Conservation (phyloP, 2,113 vertebrate genomes). For the Hassar affinis region DNA sequence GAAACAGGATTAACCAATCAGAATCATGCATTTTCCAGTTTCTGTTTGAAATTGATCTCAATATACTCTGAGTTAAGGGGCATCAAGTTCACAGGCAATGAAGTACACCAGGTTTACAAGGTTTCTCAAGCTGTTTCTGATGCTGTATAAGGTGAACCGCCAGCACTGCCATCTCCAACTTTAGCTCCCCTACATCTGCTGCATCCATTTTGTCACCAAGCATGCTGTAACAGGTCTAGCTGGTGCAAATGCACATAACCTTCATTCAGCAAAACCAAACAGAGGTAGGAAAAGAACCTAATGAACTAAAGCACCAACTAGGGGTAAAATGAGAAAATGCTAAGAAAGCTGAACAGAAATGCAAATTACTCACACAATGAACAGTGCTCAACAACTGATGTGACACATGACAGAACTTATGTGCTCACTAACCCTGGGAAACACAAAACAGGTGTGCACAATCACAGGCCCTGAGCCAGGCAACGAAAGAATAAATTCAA, state of each 20-base stretch:
- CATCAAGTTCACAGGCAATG: neutral
- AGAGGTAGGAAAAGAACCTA: neutral
- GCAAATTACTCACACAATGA: neutral
- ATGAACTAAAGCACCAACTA: neutral
- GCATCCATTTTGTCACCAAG: neutral
- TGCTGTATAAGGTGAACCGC: neutral
- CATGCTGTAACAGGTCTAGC: neutral
- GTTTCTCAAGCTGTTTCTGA: neutral
- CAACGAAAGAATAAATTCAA: neutral
- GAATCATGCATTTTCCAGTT: neutral
- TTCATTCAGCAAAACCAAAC: neutral
- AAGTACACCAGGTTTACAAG: neutral
- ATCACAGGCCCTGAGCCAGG: neutral
- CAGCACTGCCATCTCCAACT: neutral
- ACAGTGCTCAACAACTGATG: neutral
- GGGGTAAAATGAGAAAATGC: neutral
- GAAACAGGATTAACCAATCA: neutral
- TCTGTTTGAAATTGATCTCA: neutral
- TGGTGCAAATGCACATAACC: neutral
- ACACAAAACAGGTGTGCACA: neutral
- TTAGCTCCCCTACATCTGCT: neutral
- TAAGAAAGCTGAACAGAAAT: neutral
- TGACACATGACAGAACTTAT: neutral
- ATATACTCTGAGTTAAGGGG: neutral
- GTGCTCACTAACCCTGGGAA: neutral